phyloP scores from a whole-genome alignment of 1,140 invertebrate species.

The Leptinotarsa texana region DNA sequence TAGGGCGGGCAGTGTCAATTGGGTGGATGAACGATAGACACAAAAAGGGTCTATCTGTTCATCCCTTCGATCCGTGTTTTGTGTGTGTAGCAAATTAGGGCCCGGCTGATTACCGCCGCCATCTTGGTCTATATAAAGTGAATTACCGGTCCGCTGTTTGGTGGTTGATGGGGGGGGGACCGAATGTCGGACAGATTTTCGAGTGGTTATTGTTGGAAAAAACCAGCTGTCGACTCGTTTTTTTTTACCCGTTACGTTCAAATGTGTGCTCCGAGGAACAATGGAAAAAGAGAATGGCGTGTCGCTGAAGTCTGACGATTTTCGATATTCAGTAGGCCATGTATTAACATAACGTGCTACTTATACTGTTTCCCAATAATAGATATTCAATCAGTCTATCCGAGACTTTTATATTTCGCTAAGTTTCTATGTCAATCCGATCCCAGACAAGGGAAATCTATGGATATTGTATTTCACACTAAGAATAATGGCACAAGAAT shows the following conservation, averaged over 20 bases:
- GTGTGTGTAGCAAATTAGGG: not conserved
- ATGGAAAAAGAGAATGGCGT: not conserved
- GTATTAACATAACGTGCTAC: too few relatives aligned
- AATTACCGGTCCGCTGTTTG: not conserved
- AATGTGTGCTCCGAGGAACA: not conserved
- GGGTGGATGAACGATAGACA: constrained; percentile 1
- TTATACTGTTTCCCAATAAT: too few relatives aligned
- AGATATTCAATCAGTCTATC: too few relatives aligned
- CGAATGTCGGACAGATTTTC: not conserved
- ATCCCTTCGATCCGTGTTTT: constrained; percentile 2
- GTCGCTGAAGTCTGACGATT: not conserved
- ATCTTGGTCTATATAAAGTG: constrained; percentile 6
- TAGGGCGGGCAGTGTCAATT: not conserved
- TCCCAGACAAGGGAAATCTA: too few relatives aligned
- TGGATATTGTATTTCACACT: too few relatives aligned
- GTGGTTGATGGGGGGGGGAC: not conserved
- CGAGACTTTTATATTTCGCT: too few relatives aligned
- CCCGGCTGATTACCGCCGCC: constrained; percentile 4
- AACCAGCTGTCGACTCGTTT: not conserved
- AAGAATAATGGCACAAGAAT: too few relatives aligned
- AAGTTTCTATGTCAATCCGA: too few relatives aligned
- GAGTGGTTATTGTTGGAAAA: constrained; percentile 6
- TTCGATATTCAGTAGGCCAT: too few relatives aligned
- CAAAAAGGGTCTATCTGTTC: constrained; percentile 5
- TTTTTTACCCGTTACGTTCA: not conserved